Evolutionary conservation across 1,140 invertebrate species (phyloP).

Genomic region (Drosophila saltans): DNA sequence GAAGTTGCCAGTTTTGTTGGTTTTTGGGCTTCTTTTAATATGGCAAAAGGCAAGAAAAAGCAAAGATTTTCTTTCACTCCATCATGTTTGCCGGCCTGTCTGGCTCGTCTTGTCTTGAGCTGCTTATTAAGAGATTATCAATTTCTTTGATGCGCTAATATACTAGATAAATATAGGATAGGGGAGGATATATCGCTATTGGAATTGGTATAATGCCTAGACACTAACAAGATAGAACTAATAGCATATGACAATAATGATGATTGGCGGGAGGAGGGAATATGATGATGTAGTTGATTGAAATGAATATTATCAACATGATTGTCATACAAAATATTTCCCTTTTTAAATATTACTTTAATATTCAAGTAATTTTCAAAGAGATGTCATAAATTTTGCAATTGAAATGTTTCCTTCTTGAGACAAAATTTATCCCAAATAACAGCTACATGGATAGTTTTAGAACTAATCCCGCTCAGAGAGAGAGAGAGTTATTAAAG

Average conservation of each 20-base stretch:
- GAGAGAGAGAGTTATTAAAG: no score
- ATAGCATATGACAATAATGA: constrained; percentile 15
- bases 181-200: constrained; percentile 17
- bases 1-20: constrained; percentile 57
- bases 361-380: no score
- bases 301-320: background rate
- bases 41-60: constrained; percentile 18
- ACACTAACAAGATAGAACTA: constrained; percentile 18
- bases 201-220: constrained; percentile 9
- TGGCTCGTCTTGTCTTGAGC: constrained; percentile 29
- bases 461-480: no score
- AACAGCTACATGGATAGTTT: no score
- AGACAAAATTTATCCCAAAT: no score
- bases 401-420: no score
- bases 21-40: constrained; percentile 61
- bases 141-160: constrained; percentile 72
- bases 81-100: constrained; percentile 50
- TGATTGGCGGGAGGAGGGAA: background rate
- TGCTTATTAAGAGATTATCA: constrained; percentile 79
- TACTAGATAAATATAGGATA: constrained; percentile 31
- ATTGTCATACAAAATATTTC: background rate
- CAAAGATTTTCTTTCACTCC: constrained; percentile 6
- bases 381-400: no score
- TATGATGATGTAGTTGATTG: background rate
- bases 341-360: background rate